Evolutionary conservation across 2,888 invertebrate genomes (phyloP).

Genomic region (Merodon equestris): DNA sequence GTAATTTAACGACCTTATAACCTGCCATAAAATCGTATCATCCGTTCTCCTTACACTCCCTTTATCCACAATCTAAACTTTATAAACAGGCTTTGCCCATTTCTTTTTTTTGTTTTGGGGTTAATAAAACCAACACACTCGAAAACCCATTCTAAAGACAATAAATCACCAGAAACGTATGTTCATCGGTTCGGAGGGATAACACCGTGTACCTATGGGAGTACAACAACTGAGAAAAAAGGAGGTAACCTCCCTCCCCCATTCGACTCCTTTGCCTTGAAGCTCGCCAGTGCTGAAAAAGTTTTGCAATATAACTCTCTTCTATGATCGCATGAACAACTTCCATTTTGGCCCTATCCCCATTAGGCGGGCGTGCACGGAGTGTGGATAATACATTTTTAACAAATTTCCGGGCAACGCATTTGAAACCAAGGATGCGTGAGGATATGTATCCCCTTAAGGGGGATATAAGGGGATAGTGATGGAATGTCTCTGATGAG

Average conservation of each 20-base stretch:
- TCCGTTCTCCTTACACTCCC: slow-evolving; percentile 12
- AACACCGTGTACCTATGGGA: slow-evolving; percentile 7
- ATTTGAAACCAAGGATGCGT: slow-evolving; percentile 64
- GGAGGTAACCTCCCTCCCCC: not conserved
- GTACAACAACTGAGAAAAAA: too few species aligned
- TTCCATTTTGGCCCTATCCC: slow-evolving; percentile 57
- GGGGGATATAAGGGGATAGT: too few species aligned
- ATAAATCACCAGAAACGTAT: slow-evolving; percentile 57
- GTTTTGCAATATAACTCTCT: slow-evolving; percentile 65
- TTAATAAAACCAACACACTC: slow-evolving; percentile 58
- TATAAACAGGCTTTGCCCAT: not conserved
- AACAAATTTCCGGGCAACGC: slow-evolving; percentile 58
- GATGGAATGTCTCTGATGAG: too few species aligned
- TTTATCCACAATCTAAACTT: too few species aligned
- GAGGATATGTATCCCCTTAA: too few species aligned
- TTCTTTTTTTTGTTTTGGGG: slow-evolving; percentile 22
- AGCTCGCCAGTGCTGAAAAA: slow-evolving; percentile 33
- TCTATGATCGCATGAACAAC: slow-evolving; percentile 63
- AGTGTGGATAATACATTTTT: slow-evolving; percentile 60
- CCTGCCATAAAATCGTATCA: slow-evolving; percentile 47
- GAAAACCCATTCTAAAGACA: slow-evolving; percentile 60
- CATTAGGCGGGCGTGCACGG: slow-evolving; percentile 39
- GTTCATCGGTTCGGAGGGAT: slow-evolving; percentile 3
- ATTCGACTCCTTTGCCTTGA: slow-evolving; percentile 6
- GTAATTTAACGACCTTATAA: slow-evolving; percentile 51